These are phyloP conservation scores for Epirrita christyi DNA, from an alignment of 2,888 invertebrate genomes.

Conservation along the genomic window DNA sequence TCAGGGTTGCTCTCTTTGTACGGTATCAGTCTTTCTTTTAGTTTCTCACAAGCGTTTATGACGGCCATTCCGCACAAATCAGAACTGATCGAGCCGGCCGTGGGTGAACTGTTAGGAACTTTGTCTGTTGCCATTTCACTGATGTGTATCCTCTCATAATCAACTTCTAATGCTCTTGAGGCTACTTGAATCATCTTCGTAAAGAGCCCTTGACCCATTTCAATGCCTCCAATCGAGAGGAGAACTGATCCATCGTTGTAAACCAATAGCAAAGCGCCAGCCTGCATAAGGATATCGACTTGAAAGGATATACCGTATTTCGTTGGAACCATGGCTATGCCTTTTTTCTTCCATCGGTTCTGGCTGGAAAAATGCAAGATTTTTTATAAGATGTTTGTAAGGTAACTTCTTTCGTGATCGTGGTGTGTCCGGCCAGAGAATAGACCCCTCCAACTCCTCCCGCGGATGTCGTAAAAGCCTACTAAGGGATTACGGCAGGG, in stretches of 20 bases:
- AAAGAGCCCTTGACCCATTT: conserved; percentile 96
- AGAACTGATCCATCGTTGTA: conserved; percentile 93
- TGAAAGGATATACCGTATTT: conserved; percentile 92
- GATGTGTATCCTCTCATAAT: conserved; percentile 87
- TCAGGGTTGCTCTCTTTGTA: conserved; percentile 87
- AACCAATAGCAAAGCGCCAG: conserved; percentile 90
- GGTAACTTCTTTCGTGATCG: too few relatives aligned
- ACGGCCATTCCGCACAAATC: conserved; percentile 94
- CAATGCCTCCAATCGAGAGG: conserved; percentile 92
- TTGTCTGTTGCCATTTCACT: conserved; percentile 92
- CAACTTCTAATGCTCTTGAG: conserved; percentile 86
- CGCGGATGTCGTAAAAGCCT: too few relatives aligned
- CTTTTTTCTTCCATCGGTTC: conserved; percentile 91
- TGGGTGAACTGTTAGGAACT: conserved; percentile 91
- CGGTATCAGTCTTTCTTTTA: conserved; percentile 88
- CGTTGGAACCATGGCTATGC: conserved; percentile 89
- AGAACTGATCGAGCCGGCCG: conserved; percentile 91
- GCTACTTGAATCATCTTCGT: conserved; percentile 96
- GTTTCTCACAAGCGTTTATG: conserved; percentile 88
- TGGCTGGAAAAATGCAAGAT: conserved; percentile 66
- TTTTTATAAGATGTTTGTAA: too few relatives aligned
- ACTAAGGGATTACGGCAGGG: too few relatives aligned
- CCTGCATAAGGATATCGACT: conserved; percentile 88
- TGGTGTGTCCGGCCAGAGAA: too few relatives aligned
- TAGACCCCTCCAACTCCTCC: too few relatives aligned